phyloP scores from a whole-genome alignment of 2,113 vertebrate genomes.

The Oenanthe oenanthe region DNA sequence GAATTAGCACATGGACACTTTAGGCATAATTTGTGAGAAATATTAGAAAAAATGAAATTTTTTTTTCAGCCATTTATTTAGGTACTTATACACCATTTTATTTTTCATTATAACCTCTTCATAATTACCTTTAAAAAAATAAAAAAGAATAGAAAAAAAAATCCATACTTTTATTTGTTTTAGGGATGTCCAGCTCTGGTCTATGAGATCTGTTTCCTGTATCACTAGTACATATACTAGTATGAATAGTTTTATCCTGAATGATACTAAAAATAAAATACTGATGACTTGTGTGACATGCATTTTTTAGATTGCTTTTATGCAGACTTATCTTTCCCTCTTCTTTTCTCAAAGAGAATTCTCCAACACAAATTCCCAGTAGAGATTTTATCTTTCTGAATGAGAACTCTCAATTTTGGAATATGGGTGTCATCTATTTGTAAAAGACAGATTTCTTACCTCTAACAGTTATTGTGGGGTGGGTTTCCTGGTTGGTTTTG shows the following conservation, averaged over 20 bases:
- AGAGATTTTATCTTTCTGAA: not conserved
- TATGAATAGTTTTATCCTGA: not conserved
- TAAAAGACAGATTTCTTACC: not conserved
- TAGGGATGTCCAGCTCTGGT: not conserved
- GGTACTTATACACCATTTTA: not conserved
- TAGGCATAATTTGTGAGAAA: not conserved
- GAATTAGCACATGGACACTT: not conserved
- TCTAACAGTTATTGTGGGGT: not conserved
- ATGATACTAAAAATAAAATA: not conserved
- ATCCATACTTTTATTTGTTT: not conserved
- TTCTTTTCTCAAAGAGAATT: not conserved
- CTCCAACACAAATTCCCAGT: not conserved
- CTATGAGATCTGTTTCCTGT: not conserved
- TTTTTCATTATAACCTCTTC: not conserved
- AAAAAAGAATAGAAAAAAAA: not conserved
- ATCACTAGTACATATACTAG: rapidly evolving
- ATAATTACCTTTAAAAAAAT: not conserved
- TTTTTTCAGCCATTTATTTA: not conserved
- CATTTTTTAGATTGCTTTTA: not conserved
- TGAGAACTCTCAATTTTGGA: not conserved
- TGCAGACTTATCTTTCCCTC: not conserved
- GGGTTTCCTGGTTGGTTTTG: rapidly evolving
- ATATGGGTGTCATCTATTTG: not conserved
- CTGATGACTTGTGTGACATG: not conserved
- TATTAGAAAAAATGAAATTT: not conserved